Base-by-base conservation (phyloP, 2,797 vertebrate species). In the Macrochelys suwanniensis region DNA sequence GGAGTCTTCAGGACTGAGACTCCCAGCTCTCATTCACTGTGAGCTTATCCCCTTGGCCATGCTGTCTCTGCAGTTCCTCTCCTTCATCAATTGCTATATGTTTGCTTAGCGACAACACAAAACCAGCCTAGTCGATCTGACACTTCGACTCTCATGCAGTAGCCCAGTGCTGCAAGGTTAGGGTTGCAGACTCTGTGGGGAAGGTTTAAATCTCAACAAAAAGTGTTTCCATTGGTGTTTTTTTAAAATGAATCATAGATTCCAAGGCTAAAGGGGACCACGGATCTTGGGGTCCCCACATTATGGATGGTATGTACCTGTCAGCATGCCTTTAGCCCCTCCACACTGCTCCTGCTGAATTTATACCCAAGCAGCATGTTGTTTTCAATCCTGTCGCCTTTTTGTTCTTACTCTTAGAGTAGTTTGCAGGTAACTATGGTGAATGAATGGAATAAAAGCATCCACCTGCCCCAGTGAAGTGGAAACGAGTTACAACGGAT, bases 141-240 rank as follows among this genome's bases (percentile, higher is more conserved):
- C 2, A 6, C 13, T 74, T 49, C 0, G 1, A 33, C 11, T 1
- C 49, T 51, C 37, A 56, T 0, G 0, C 7, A 50, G 28, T 2
- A 81, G 25, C 1, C 25, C 1, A 1, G 0, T 2, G 50, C 77
- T 19, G 88, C 2, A 12, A 16, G 1, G 4, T 0, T 6, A 21
- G n/a, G 33, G 16, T 11, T 42, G 49, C 74, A 87, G 31, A 15
- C 42, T 33, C 76, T 1, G 5, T 0, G 2, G 19, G 0, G 4
- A 57, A 53, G 61, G 37, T 47, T 17, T 4, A 3, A 51, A 26
- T 9, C 10, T 15, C 42, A 82, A 19, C 11, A 80, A 86, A 86
- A 89, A 37, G 2, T 8, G 10, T 82, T 82, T 82, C 33, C 50
- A 45, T 28, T 33, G 26, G 3, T 19, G 5, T 25, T 1, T 54